A percentile compares a stretch with the other conserved stretches of the same genome.
Conservation (phyloP, 2,113 vertebrate genomes). For the Gymnobelideus leadbeateri region DNA sequence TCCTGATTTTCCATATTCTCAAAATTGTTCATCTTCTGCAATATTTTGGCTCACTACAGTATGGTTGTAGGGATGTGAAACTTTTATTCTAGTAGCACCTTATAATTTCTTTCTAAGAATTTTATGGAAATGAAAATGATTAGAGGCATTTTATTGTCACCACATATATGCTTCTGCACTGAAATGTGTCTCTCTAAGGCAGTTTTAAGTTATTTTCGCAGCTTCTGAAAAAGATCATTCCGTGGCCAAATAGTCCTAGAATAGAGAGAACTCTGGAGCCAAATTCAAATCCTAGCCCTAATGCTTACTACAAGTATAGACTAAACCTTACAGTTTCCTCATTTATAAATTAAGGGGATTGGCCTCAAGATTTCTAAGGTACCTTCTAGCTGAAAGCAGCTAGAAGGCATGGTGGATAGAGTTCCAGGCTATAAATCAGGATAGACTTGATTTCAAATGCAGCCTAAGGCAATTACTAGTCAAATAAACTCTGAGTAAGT, state of each 20-base stretch:
- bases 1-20: background rate
- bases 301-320: background rate
- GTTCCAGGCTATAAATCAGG: background rate
- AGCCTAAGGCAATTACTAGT: background rate
- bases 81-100: background rate
- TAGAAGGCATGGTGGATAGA: background rate
- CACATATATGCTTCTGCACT: background rate
- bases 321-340: background rate
- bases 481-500: no score
- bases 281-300: background rate
- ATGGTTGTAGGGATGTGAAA: background rate
- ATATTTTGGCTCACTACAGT: no score
- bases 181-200: background rate
- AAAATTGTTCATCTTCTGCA: background rate
- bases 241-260: background rate
- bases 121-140: background rate
- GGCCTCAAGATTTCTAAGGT: background rate
- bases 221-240: constrained; percentile 8
- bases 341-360: background rate
- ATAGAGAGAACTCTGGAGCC: background rate
- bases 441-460: background rate
- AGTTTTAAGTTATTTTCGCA: constrained; percentile 33
- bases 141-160: constrained; percentile 17
- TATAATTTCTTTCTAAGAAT: constrained; percentile 8
- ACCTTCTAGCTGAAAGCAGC: background rate